A percentile compares a stretch with the other conserved stretches of the same genome.
Evolutionary conservation across 2,797 vertebrate genomes (phyloP).

Genomic region (Premnoplex brunnescens): DNA sequence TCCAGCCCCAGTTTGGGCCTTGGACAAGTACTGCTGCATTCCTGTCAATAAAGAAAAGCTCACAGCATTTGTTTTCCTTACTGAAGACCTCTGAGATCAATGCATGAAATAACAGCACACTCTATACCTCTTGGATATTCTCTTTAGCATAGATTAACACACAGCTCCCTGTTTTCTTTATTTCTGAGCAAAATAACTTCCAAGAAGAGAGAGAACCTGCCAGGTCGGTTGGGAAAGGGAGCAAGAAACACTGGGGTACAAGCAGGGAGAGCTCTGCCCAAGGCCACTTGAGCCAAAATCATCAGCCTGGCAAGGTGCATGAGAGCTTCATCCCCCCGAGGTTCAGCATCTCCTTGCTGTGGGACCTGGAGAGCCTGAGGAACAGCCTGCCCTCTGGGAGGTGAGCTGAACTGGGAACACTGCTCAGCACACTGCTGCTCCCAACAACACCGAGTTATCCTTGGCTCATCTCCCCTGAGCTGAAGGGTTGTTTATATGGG

Average conservation of each 20-base stretch:
- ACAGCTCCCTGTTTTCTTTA: neutral
- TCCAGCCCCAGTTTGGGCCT: neutral
- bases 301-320: neutral
- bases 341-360: neutral
- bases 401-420: neutral
- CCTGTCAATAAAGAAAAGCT: neutral
- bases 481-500: conserved; percentile 11
- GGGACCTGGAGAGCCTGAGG: neutral
- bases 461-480: neutral
- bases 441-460: neutral
- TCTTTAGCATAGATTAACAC: neutral
- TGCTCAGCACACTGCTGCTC: neutral
- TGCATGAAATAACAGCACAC: neutral
- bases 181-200: neutral
- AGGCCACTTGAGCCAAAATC: fast-evolving
- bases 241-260: neutral
- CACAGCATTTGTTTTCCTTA: neutral
- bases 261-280: neutral
- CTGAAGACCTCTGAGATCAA: neutral
- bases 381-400: neutral
- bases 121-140: neutral
- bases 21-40: neutral
- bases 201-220: neutral
- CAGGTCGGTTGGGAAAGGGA: neutral
- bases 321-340: neutral